Percentiles rank a stretch among this genome's conserved stretches.
Conservation (phyloP, 2,888 invertebrate species). For the Tanytarsus gracilentus region DNA sequence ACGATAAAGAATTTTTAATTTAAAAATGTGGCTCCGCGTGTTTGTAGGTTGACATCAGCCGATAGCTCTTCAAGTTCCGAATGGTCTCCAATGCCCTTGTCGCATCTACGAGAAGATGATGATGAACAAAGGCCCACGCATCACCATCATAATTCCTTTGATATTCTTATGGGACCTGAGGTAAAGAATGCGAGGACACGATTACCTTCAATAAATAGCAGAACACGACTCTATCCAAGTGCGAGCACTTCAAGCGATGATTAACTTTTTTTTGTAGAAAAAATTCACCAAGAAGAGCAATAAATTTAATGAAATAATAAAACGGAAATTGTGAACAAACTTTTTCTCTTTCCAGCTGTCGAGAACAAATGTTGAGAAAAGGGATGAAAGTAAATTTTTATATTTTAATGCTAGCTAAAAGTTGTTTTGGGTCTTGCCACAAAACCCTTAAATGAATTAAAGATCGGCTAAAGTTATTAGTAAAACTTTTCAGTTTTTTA, state of each 20-base stretch:
- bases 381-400: too few relatives aligned
- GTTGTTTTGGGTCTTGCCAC: too few relatives aligned
- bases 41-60: slow-evolving; percentile 31
- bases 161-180: slow-evolving; percentile 22
- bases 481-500: too few relatives aligned
- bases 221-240: slow-evolving; percentile 30
- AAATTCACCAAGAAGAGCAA: too few relatives aligned
- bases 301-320: too few relatives aligned
- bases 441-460: too few relatives aligned
- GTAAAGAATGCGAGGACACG: slow-evolving; percentile 8
- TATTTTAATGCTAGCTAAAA: too few relatives aligned
- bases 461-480: too few relatives aligned
- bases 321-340: too few relatives aligned
- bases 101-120: neutral
- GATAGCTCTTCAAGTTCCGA: slow-evolving; percentile 42
- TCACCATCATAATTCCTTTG: neutral
- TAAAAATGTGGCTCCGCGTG: too few relatives aligned
- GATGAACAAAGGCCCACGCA: slow-evolving; percentile 4
- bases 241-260: slow-evolving; percentile 47
- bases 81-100: slow-evolving; percentile 40
- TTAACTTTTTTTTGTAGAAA: neutral
- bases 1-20: neutral
- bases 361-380: too few relatives aligned
- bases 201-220: slow-evolving; percentile 18
- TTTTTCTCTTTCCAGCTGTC: too few relatives aligned